phyloP scores from a whole-genome alignment of 2,113 vertebrate genomes.

The Platycercus adscitus region DNA sequence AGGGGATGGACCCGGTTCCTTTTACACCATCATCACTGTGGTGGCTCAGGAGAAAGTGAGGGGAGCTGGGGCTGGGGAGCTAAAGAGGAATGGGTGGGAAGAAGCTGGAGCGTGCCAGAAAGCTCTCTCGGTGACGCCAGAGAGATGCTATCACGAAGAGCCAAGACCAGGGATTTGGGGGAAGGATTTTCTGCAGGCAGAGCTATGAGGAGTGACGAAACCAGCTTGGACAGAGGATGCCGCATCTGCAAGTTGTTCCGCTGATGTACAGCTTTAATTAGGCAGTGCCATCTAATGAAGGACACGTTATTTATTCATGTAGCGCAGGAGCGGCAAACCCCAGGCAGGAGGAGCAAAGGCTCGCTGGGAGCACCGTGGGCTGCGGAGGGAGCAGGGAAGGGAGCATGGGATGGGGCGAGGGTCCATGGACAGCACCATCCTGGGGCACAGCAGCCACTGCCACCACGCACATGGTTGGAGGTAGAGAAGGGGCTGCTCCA shows the following conservation, averaged over 20 bases:
- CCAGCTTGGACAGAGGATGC: conserved; percentile 13
- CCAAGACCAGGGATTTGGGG: not conserved
- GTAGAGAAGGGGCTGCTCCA: not conserved
- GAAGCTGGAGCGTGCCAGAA: conserved; percentile 9
- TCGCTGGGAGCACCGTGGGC: not conserved
- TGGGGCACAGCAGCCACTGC: not conserved
- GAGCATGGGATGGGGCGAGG: not conserved
- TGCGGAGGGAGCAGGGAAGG: not conserved
- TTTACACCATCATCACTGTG: rapidly evolving
- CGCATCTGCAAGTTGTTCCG: conserved; percentile 57
- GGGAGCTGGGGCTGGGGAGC: not conserved
- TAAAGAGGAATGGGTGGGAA: not conserved
- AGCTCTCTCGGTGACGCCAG: not conserved
- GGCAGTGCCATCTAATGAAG: conserved; percentile 56
- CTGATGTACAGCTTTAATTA: conserved; percentile 76
- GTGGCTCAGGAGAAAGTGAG: not conserved
- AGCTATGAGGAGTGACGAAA: not conserved
- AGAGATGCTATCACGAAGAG: not conserved
- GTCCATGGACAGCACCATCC: not conserved
- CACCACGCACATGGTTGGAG: rapidly evolving
- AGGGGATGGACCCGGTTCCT: not conserved
- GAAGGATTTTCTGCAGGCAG: conserved; percentile 17
- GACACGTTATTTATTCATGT: conserved; percentile 52
- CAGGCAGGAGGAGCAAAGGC: not conserved
- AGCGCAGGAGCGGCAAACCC: not conserved